Conservation (phyloP, 2,113 vertebrate species). For the Phylloscopus trochiloides region DNA sequence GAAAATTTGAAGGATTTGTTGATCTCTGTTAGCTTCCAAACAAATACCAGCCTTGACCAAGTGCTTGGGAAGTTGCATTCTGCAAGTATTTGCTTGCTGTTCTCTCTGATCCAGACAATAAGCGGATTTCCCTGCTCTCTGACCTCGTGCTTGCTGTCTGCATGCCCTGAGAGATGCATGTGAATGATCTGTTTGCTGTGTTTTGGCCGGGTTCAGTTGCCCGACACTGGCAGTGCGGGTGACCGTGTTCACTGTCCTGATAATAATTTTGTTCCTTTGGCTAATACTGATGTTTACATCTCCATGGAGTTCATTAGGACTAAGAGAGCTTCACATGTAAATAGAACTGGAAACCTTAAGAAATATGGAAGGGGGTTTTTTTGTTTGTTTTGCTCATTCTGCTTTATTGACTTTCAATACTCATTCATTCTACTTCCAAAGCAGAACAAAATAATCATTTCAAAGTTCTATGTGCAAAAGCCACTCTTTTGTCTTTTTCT, state of each 20-base stretch:
- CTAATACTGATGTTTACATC: neutral
- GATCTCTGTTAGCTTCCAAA: neutral
- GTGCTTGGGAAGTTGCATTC: neutral
- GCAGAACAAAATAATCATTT: neutral
- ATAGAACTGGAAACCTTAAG: neutral
- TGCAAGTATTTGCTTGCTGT: neutral
- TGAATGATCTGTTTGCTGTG: neutral
- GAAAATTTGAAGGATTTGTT: neutral
- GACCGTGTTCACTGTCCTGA: neutral
- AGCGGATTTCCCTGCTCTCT: neutral
- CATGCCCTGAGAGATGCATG: fast-evolving
- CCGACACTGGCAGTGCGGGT: neutral
- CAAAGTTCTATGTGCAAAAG: neutral
- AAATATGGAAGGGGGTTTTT: neutral
- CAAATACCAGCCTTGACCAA: neutral
- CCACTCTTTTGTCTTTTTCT: neutral
- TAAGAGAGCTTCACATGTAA: neutral
- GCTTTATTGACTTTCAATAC: neutral
- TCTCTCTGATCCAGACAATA: neutral
- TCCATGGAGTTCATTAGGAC: neutral
- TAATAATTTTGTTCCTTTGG: neutral
- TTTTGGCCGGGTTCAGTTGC: neutral
- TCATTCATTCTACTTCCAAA: neutral
- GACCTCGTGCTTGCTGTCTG: neutral
- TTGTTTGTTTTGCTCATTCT: neutral